Evolutionary conservation across 2,797 vertebrate species (phyloP), one percentile per base, ranked within the genome.

Genomic region (Sciurus carolinensis): DNA sequence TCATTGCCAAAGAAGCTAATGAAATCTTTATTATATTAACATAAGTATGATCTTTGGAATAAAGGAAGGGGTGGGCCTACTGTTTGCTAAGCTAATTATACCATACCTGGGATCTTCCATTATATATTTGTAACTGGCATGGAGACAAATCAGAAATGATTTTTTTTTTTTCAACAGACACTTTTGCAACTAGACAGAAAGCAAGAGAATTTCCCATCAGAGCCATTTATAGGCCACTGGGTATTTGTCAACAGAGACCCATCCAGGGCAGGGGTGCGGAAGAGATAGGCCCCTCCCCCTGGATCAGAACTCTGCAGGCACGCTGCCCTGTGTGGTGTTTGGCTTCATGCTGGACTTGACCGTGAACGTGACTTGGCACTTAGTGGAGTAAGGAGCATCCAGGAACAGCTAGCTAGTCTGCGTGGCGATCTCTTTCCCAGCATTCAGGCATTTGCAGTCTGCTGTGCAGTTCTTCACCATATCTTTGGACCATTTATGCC

Each of bases 301-400:
- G 47, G 59, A 8, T 81, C 82, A 39, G 36, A 22, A 5, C 54
- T 67, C 89, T 81, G 42, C 28, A 4, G 15, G 47, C 13, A 39
- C 30, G 1, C 59, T 47, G 13, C 75, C n/a, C 67, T 67, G 24
- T 17, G 64, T 54, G 42, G 54, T 30, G 47, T 18, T 52, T 72
- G 88, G 44, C 73, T 91, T 67, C 36, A 15, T 87, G 64, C 36
- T 81, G 89, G 75, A 82, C 36, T 54, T 91, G 76, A 18, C 76
- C 9, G 1, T 73, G 89, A 47, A 13, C 30, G 13, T 47, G 57
- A 47, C 59, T 47, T 80, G 88, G 44, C 44, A 47, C 28, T 80
- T 36, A 18, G 47, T 75, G 10, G 24, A 87, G 42, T 30, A 57
- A 33, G 33, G 13, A 57, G 47, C 66, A n/a, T 57, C 67, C 66